phyloP scores from a whole-genome alignment of 2,888 invertebrate genomes.

The Caenorhabditis sp. region DNA sequence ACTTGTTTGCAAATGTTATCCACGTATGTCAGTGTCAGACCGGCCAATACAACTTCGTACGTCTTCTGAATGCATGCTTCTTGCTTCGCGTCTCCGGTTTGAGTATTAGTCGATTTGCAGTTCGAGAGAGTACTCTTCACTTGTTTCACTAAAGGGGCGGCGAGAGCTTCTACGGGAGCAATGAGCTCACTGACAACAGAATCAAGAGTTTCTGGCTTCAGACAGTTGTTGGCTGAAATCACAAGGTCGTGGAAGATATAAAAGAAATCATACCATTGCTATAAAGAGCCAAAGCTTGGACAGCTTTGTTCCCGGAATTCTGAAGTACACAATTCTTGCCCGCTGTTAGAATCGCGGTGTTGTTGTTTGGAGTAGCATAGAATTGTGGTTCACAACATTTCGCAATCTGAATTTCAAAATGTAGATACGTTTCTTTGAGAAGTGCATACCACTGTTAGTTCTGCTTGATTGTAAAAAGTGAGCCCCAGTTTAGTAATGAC shows the following conservation, averaged over 20 bases:
- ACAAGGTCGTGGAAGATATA: no score
- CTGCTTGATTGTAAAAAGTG: constrained; percentile 11
- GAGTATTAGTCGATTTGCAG: constrained; percentile 25
- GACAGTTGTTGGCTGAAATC: constrained; percentile 30
- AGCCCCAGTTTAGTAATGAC: background rate
- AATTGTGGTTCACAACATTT: constrained; percentile 39
- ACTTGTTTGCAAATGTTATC: constrained; percentile 25
- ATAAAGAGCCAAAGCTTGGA: constrained; percentile 27
- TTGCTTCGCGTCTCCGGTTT: constrained; percentile 24
- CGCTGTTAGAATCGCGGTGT: background rate
- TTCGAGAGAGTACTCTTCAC: background rate
- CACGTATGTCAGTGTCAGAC: constrained; percentile 7
- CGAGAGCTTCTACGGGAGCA: background rate
- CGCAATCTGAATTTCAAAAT: constrained; percentile 24
- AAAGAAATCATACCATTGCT: constrained; percentile 18
- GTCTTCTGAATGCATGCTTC: constrained; percentile 29
- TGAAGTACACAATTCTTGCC: constrained; percentile 29
- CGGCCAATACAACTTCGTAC: constrained; percentile 5
- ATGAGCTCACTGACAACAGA: background rate
- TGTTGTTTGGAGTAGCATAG: constrained; percentile 28
- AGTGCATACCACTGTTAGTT: constrained; percentile 16
- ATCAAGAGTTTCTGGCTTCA: constrained; percentile 28
- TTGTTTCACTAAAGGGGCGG: background rate
- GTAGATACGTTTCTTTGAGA: background rate
- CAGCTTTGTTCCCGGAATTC: constrained; percentile 43